Base-by-base conservation (phyloP, 2,888 invertebrate genomes). In the Fragum whitleyi region DNA sequence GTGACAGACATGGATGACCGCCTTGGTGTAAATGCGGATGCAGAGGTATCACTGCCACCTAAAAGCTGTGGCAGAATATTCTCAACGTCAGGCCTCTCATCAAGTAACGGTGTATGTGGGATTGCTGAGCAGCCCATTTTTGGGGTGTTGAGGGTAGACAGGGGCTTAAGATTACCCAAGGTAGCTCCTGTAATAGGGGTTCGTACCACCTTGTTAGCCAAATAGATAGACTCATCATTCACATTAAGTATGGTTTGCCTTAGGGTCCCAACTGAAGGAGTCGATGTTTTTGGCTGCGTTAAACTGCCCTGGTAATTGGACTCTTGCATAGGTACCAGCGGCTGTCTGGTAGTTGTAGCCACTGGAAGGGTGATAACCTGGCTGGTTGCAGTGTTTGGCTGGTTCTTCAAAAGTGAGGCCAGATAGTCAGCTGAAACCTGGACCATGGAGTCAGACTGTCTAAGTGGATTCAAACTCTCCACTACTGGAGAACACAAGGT, bases 1-100 rank as follows among this genome's bases (percentile, higher is more conserved):
- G 57, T 2, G 16, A 57, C 26, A 16, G 57, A 57, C 1, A 16
- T 7, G 19, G 57, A 14, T 16, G 57, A 9, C 28, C 57, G 26
- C 28, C 7, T 19, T 14, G 57, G 57, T 5, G 32, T 62, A 16
- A 62, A n/a, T 16, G 19, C 11, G n/a, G 62, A 36, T 14, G 32
- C 21, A 5, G 62, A 62, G 7, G 32, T 21, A 5, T 62, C 62
- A 16, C 16, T 39, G 21, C 32, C 21, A n/a, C 36, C 62, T 36
- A 62, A 21, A 5, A 62, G 23, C n/a, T 62, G 62, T n/a, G 62
- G 62, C n/a, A 62, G 21, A 6, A 62, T 36, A 19, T 62, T 62
- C 28, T 62, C 62, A 16, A 19, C 62, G 5, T 62, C 62, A 11
- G 32, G 9, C 57, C 28, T 57, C 28, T 57, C 57, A 23, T 57